Evolutionary conservation across 2,113 vertebrate species (phyloP).

Genomic region (Paraplagusia blochii): DNA sequence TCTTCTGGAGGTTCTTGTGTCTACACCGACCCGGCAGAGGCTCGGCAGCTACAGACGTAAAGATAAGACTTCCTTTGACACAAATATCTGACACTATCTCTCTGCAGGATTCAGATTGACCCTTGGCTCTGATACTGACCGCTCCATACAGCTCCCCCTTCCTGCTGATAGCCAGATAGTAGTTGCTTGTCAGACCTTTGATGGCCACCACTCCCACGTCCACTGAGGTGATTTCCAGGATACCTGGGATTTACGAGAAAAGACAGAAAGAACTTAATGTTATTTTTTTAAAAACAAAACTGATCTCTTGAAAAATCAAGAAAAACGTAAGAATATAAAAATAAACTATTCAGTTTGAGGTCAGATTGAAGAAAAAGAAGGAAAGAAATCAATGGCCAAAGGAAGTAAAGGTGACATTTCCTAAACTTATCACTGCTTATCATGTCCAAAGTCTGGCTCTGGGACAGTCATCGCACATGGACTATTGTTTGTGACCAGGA

Average conservation of each 20-base stretch:
- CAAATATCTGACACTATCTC: conserved; percentile 34
- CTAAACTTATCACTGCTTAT: background rate
- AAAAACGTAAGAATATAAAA: no score
- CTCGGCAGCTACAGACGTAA: conserved; percentile 19
- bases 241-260: conserved; percentile 75
- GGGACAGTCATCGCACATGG: no score
- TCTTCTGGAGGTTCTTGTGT: conserved; percentile 24
- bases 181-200: conserved; percentile 92
- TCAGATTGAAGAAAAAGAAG: no score
- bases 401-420: conserved; percentile 2
- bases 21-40: conserved; percentile 23
- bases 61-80: conserved; percentile 44
- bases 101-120: conserved; percentile 48
- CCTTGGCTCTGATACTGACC: conserved; percentile 81
- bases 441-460: no score
- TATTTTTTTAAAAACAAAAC: background rate
- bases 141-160: conserved; percentile 93
- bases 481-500: no score
- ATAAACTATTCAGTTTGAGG: no score
- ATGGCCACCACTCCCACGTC: conserved; percentile 95
- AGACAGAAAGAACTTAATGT: background rate
- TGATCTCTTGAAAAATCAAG: no score
- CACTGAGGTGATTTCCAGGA: conserved; percentile 96
- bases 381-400: background rate
- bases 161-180: conserved; percentile 94